These are phyloP conservation scores for Pipa parva DNA, from an alignment of 2,113 vertebrate species.

Conservation along the genomic window DNA sequence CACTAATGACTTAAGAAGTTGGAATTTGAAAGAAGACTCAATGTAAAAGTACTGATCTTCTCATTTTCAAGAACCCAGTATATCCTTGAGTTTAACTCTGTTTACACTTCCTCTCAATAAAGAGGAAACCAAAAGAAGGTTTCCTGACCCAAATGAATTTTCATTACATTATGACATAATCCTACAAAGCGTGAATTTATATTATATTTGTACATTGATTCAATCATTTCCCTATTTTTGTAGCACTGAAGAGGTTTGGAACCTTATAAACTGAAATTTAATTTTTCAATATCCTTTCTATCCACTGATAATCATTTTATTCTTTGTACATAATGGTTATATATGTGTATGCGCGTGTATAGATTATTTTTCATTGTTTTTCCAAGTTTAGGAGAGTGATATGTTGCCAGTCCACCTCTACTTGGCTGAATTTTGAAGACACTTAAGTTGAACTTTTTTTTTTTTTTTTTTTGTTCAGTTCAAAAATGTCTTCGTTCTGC, in stretches of 20 bases:
- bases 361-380: not conserved
- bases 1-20: not conserved
- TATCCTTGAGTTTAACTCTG: not conserved
- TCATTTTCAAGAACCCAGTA: not conserved
- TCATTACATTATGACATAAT: not conserved
- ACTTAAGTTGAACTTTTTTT: constrained; percentile 20
- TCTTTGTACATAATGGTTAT: not conserved
- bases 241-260: constrained; percentile 33
- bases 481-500: constrained; percentile 5
- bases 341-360: not conserved
- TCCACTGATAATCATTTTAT: constrained; percentile 8
- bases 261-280: constrained; percentile 1
- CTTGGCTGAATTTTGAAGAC: not conserved
- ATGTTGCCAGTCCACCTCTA: not conserved
- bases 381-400: not conserved
- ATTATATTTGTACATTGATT: not conserved
- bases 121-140: not conserved
- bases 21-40: not conserved
- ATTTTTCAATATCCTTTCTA: constrained; percentile 6
- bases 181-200: not conserved
- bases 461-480: constrained; percentile 5
- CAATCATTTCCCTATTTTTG: constrained; percentile 12
- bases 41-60: no score
- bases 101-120: constrained; percentile 3
- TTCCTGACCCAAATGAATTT: not conserved